A percentile compares a stretch with the other conserved stretches of the same genome.
phyloP scores from a whole-genome alignment of 2,113 vertebrate species.

The Noturus placidus region DNA sequence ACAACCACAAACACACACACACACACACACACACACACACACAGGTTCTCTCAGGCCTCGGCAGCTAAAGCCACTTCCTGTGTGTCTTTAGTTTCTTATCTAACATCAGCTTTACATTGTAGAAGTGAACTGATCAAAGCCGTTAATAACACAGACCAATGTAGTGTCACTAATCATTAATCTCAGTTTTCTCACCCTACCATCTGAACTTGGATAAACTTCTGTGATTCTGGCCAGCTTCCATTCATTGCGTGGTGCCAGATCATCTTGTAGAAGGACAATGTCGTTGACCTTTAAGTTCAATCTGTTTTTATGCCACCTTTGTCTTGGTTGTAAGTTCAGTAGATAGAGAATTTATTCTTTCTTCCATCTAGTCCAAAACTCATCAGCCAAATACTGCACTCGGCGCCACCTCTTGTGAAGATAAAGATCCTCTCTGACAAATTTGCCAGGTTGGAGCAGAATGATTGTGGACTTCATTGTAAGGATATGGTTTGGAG shows the following conservation, averaged over 20 bases:
- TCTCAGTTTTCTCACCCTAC: slow-evolving; percentile 13
- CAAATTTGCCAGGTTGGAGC: not conserved
- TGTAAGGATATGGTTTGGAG: not conserved
- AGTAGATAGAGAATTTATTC: slow-evolving; percentile 29
- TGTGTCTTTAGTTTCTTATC: not conserved
- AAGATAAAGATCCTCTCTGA: slow-evolving; percentile 11
- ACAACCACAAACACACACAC: not conserved
- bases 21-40: no score
- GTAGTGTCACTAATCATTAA: slow-evolving; percentile 6
- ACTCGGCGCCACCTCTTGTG: not conserved
- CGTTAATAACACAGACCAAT: not conserved
- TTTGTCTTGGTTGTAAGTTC: slow-evolving; percentile 24
- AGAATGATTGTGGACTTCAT: not conserved
- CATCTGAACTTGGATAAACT: slow-evolving; percentile 39
- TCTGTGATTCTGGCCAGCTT: slow-evolving; percentile 38
- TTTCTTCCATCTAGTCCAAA: slow-evolving; percentile 14
- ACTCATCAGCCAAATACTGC: not conserved
- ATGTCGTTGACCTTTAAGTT: slow-evolving; percentile 37
- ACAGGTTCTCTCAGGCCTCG: not conserved
- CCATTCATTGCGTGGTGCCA: slow-evolving; percentile 23
- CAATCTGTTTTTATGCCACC: slow-evolving; percentile 27
- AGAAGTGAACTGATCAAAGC: not conserved
- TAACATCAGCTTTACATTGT: not conserved
- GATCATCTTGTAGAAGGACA: slow-evolving; percentile 39
- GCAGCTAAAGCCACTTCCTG: slow-evolving; percentile 4